Evolutionary conservation across 1,140 invertebrate genomes (phyloP), one percentile per base, ranked within the genome.

Genomic region (Lepeophtheirus salmonis): DNA sequence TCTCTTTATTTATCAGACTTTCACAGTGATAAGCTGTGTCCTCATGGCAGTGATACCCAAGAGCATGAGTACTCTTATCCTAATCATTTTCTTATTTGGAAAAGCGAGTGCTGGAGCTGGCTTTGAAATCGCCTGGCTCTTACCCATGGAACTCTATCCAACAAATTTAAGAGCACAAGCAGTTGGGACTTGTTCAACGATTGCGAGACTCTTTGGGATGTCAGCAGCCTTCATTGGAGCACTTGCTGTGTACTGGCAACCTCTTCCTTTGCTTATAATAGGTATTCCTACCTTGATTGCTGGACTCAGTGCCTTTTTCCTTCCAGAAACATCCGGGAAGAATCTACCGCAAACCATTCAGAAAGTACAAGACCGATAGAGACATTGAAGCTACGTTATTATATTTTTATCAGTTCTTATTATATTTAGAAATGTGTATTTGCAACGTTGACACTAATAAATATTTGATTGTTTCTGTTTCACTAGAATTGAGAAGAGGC

Each of bases 161-260:
- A 57, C 55, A 20, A 57, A 57, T 41, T 20, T 57, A 1, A 13
- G 55, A 16, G 13, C 55, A 3, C 55, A 57, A 41, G 55, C 55
- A 26, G 13, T 57, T 50, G 55, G 55, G 16, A 41, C 25, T 23
- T 57, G 55, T 41, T 57, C 55, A 12, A 57, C 26, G 20, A 30
- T 57, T 16, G 13, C 55, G 2, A 26, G 55, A 23, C 6, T 57
- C 16, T 25, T 25, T 41, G 22, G 55, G 1, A 26, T 57, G 55
- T 13, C 16, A 17, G 26, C 55, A 13, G 13, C 23, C 23, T 57
- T 57, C 16, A 17, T 57, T 17, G 26, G 20, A 17, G 23, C 55
- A 17, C 25, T 57, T 17, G 55, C 55, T 23, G 16, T 26, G 2
- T 26, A 26, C 25, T 57, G 55, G 55, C 55, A 57, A n/a, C 55